Evolutionary conservation across 2,797 vertebrate species (phyloP).

Genomic region (Lithobates pipiens): DNA sequence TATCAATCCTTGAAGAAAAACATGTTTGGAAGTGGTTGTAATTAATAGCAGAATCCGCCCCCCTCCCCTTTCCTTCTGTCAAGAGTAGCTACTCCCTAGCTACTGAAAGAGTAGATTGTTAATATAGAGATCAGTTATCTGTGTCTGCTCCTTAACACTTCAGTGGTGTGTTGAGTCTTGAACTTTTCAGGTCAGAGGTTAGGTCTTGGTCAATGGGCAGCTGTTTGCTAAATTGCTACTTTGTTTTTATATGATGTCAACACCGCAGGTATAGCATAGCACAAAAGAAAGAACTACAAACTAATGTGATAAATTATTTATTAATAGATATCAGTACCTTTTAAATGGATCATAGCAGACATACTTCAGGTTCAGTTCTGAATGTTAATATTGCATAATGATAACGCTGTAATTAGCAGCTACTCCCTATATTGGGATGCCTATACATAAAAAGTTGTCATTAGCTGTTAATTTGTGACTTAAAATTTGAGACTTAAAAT

Average conservation of each 20-base stretch:
- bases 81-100: background rate
- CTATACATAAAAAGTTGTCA: too few relatives aligned
- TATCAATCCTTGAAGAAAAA: slow-evolving; percentile 27
- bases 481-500: too few relatives aligned
- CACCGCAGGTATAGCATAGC: slow-evolving; percentile 1
- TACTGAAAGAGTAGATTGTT: slow-evolving; percentile 39
- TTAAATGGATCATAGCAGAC: background rate
- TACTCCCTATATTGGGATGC: too few relatives aligned
- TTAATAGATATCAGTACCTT: background rate
- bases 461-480: too few relatives aligned
- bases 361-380: too few relatives aligned
- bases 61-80: background rate
- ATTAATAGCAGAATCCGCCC: background rate
- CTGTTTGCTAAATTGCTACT: slow-evolving; percentile 15
- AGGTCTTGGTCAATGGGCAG: slow-evolving; percentile 16
- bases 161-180: background rate
- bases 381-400: too few relatives aligned
- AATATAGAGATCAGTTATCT: slow-evolving; percentile 21
- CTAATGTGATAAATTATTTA: background rate
- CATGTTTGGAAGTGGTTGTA: slow-evolving; percentile 3
- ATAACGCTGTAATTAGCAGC: too few relatives aligned
- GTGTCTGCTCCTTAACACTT: slow-evolving; percentile 26
- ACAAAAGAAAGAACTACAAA: background rate
- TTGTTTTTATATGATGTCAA: slow-evolving; percentile 7
- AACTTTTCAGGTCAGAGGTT: slow-evolving; percentile 27